These are phyloP conservation scores for Opisthocomus hoazin DNA, from an alignment of 2,113 vertebrate genomes.

Conservation along the genomic window DNA sequence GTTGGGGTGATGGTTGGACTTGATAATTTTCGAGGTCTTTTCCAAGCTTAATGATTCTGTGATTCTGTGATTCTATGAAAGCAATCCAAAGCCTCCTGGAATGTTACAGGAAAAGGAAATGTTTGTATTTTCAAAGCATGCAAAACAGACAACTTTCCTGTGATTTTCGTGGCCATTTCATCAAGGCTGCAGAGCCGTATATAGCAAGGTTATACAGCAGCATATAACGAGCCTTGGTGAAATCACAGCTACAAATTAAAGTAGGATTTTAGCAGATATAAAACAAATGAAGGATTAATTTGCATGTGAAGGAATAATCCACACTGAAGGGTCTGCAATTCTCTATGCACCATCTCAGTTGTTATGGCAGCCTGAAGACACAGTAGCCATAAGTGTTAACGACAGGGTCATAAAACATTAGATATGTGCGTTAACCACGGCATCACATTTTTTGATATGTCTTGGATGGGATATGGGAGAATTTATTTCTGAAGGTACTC, in stretches of 20 bases:
- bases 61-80: too few relatives aligned
- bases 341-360: background rate
- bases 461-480: background rate
- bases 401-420: background rate
- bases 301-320: background rate
- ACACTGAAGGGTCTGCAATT: background rate
- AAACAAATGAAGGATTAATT: background rate
- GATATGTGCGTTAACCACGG: background rate
- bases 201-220: background rate
- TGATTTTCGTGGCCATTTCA: background rate
- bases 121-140: background rate
- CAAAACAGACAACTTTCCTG: accelerated
- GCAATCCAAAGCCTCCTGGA: too few relatives aligned
- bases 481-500: background rate
- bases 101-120: background rate
- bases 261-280: background rate
- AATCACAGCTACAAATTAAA: background rate
- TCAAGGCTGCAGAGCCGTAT: background rate
- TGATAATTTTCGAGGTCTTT: too few relatives aligned
- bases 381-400: background rate
- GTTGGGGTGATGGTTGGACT: too few relatives aligned
- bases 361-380: background rate
- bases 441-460: background rate
- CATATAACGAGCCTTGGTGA: background rate
- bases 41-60: too few relatives aligned